Evolutionary conservation across 2,888 invertebrate species (phyloP).

Genomic region (Cordylochernes scorpioides): DNA sequence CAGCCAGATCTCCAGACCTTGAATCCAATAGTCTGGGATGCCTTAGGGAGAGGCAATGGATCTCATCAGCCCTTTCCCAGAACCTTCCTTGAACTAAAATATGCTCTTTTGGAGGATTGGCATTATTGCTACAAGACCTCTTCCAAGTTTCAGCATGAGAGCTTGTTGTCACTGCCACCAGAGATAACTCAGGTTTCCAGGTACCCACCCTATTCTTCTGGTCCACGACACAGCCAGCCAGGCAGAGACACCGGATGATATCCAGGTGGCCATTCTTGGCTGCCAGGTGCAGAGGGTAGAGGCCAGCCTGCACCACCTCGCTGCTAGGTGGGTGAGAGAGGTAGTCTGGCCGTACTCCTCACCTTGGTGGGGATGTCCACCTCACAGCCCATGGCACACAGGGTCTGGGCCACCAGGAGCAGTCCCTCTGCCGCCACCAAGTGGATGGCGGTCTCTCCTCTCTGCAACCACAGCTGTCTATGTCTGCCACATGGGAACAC

Average conservation of each 20-base stretch:
- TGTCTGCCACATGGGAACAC: too few species aligned
- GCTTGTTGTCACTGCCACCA: too few species aligned
- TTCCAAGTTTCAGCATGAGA: too few species aligned
- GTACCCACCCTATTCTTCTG: constrained; percentile 29
- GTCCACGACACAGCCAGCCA: constrained; percentile 40
- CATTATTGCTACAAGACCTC: too few species aligned
- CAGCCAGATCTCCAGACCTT: too few species aligned
- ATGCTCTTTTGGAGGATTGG: too few species aligned
- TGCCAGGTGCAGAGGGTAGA: constrained; percentile 40
- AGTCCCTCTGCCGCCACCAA: constrained; percentile 31
- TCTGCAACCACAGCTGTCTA: too few species aligned
- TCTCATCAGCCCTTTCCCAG: too few species aligned
- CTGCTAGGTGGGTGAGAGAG: background rate
- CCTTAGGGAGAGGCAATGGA: too few species aligned
- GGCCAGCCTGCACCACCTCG: constrained; percentile 22
- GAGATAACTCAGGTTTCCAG: background rate
- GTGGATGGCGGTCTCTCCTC: constrained; percentile 34
- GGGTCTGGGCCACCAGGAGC: constrained; percentile 29
- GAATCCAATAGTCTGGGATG: too few species aligned
- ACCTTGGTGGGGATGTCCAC: constrained; percentile 35
- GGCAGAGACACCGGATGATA: constrained; percentile 37
- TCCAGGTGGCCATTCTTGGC: constrained; percentile 41
- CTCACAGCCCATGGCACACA: constrained; percentile 32
- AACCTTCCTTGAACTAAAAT: too few species aligned
- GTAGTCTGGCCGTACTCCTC: constrained; percentile 4